A percentile compares a stretch with the other conserved stretches of the same genome.
These are phyloP conservation scores for Clarias fuscus DNA, from an alignment of 2,797 vertebrate species.

Conservation along the genomic window DNA sequence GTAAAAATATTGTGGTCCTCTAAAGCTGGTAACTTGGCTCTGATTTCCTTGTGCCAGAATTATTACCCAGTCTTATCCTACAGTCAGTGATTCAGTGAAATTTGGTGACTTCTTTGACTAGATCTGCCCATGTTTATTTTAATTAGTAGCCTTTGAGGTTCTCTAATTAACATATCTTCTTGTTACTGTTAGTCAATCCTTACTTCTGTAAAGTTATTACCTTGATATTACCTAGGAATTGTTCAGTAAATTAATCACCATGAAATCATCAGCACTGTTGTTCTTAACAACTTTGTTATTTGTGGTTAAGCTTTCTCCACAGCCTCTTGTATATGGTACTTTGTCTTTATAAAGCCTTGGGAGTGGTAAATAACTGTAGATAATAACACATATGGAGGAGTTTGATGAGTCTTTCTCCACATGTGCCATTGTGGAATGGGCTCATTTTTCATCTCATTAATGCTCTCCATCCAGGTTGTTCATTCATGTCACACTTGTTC, in stretches of 20 bases:
- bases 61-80: background rate
- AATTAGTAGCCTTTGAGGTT: background rate
- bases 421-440: conserved; percentile 47
- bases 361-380: conserved; percentile 18
- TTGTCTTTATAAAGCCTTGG: background rate
- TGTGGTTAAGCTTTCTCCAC: conserved; percentile 17
- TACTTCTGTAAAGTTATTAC: background rate
- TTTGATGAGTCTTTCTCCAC: conserved; percentile 57
- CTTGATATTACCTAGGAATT: background rate
- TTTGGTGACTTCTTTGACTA: background rate
- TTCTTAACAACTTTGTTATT: conserved; percentile 2
- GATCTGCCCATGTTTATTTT: background rate
- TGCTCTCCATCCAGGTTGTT: conserved; percentile 51
- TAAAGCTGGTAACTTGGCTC: background rate
- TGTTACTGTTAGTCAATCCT: conserved; percentile 13
- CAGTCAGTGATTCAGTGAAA: background rate
- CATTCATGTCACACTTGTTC: conserved; percentile 46
- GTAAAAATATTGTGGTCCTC: background rate
- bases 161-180: background rate
- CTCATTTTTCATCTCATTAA: conserved; percentile 46
- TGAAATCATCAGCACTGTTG: background rate
- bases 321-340: conserved; percentile 22
- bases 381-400: conserved; percentile 53
- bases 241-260: conserved; percentile 12
- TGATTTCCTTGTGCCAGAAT: background rate